phyloP scores from a whole-genome alignment of 2,888 invertebrate species.

The Oscheius myriophilus region DNA sequence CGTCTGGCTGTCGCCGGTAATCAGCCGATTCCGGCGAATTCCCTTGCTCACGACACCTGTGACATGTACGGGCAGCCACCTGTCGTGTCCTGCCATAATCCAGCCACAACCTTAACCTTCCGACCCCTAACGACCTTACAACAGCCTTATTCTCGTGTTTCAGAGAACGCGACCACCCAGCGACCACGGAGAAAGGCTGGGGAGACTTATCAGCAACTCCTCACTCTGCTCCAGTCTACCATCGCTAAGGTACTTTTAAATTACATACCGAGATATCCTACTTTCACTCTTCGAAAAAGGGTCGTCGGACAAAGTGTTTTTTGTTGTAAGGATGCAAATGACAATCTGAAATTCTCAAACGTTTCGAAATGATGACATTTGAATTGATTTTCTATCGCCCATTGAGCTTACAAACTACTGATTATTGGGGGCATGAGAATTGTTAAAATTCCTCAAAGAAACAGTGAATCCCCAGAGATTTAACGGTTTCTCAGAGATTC shows the following conservation, averaged over 20 bases:
- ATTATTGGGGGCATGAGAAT: no score
- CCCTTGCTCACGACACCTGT: background rate
- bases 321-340: no score
- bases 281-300: no score
- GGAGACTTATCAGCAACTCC: slow-evolving; percentile 48
- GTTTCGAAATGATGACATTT: no score
- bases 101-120: slow-evolving; percentile 9
- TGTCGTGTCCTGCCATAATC: slow-evolving; percentile 12
- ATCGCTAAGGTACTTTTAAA: slow-evolving; percentile 48
- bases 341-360: no score
- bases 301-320: background rate
- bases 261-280: no score
- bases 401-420: no score
- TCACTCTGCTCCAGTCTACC: slow-evolving; percentile 51
- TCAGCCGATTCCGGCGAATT: background rate
- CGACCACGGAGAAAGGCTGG: slow-evolving; percentile 35
- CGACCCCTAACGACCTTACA: background rate
- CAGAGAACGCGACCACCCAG: slow-evolving; percentile 10
- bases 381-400: no score
- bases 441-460: no score
- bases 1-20: background rate
- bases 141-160: background rate
- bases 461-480: no score
- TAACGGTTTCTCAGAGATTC: no score
- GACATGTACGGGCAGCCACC: slow-evolving; percentile 5